A percentile compares a stretch with the other conserved stretches of the same genome.
phyloP scores from a whole-genome alignment of 2,888 invertebrate genomes.

The Metalampra italica region DNA sequence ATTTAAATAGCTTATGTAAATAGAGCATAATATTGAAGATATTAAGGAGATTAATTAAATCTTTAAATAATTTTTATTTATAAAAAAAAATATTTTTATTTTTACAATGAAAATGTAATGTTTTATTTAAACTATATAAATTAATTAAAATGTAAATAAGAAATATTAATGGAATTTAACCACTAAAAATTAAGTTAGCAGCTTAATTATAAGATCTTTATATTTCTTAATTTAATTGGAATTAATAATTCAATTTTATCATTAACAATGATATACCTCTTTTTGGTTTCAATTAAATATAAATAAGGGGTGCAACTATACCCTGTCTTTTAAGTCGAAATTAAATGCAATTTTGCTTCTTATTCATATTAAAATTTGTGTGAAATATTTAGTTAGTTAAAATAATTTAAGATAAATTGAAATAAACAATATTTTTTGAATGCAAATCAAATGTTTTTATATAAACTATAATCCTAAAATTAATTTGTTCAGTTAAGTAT shows the following conservation, averaged over 20 bases:
- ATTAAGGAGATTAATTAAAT: constrained; percentile 48
- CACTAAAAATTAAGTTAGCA: constrained; percentile 82
- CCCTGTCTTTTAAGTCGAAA: constrained; percentile 67
- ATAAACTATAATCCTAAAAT: constrained; percentile 58
- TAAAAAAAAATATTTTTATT: constrained; percentile 62
- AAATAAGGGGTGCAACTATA: constrained; percentile 67
- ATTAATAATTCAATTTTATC: constrained; percentile 72
- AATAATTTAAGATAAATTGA: constrained; percentile 58
- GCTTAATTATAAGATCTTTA: constrained; percentile 72
- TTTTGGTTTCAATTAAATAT: constrained; percentile 75
- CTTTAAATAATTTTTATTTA: constrained; percentile 38
- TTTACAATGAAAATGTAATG: constrained; percentile 83
- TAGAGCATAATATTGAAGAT: constrained; percentile 63
- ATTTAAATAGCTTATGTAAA: constrained; percentile 61
- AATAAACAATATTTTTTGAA: constrained; percentile 50
- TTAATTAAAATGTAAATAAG: constrained; percentile 56
- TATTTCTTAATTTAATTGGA: constrained; percentile 79
- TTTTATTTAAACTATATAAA: constrained; percentile 82
- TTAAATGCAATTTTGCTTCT: constrained; percentile 75
- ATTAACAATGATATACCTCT: constrained; percentile 84
- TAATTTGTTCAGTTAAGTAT: constrained; percentile 61
- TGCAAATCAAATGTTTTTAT: constrained; percentile 61
- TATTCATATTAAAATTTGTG: constrained; percentile 39
- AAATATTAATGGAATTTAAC: constrained; percentile 69
- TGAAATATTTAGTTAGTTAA: too few species aligned